phyloP scores from a whole-genome alignment of 2,888 invertebrate genomes.

The Lasioglossum marginatum region DNA sequence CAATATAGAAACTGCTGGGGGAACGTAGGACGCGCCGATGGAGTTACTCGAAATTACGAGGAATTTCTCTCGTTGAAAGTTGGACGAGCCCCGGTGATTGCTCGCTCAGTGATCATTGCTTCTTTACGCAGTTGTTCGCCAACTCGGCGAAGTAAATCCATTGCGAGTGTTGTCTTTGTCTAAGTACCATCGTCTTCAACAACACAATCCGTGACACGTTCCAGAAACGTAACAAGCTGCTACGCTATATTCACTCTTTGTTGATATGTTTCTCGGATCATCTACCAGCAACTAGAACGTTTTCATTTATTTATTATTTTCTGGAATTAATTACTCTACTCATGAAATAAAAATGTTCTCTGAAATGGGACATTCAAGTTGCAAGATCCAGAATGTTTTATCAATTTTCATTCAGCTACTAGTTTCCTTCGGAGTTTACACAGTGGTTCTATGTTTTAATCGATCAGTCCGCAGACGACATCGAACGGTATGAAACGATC shows the following conservation, averaged over 20 bases:
- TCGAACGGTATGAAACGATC: background rate
- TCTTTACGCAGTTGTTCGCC: background rate
- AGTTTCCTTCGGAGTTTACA: background rate
- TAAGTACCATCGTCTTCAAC: background rate
- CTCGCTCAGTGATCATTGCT: background rate
- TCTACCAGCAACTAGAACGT: background rate
- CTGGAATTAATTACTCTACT: too few relatives aligned
- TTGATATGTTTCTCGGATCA: background rate
- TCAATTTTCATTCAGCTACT: background rate
- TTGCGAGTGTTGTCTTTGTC: background rate
- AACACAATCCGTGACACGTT: background rate
- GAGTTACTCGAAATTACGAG: background rate
- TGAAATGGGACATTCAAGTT: background rate
- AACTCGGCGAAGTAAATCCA: background rate
- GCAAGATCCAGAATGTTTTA: background rate
- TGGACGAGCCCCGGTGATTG: background rate
- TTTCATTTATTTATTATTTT: background rate
- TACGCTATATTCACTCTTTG: background rate
- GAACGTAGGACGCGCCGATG: background rate
- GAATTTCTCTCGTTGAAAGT: slow-evolving; percentile 3
- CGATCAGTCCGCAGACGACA: background rate
- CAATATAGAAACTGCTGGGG: slow-evolving; percentile 1
- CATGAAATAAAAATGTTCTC: background rate
- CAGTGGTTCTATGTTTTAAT: background rate
- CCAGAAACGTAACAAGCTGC: background rate